A percentile compares a stretch with the other conserved stretches of the same genome.
These are phyloP conservation scores for Limnothrissa miodon DNA, from an alignment of 2,113 vertebrate species.

Conservation along the genomic window DNA sequence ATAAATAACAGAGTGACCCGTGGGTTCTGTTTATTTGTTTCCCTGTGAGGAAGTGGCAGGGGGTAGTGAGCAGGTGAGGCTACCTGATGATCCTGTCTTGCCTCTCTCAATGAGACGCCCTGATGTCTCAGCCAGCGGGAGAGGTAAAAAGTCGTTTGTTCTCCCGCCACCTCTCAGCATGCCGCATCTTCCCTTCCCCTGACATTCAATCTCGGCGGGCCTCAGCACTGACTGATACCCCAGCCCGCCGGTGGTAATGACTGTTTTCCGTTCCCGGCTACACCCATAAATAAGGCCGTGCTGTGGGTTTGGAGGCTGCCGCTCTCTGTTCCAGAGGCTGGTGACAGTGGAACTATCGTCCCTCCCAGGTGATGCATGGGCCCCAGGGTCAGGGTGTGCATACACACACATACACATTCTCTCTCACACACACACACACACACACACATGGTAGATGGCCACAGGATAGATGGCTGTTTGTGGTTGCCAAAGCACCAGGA, in stretches of 20 bases:
- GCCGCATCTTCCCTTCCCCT: not conserved
- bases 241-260: conserved; percentile 55
- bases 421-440: not conserved
- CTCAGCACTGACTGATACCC: conserved; percentile 43
- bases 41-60: not conserved
- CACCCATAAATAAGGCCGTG: conserved; percentile 24
- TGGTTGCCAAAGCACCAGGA: not conserved
- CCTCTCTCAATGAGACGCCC: not conserved
- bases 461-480: conserved; percentile 35
- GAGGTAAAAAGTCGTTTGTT: not conserved
- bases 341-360: conserved; percentile 20
- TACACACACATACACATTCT: not conserved
- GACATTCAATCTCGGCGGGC: conserved; percentile 55
- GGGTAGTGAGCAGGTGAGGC: not conserved
- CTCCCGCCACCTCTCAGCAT: not conserved
- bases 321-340: conserved; percentile 20
- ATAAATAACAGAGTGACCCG: not conserved
- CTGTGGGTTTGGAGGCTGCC: conserved; percentile 16
- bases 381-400: not conserved
- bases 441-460: not conserved
- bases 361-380: conserved; percentile 33
- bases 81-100: conserved; percentile 3
- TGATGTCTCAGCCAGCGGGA: not conserved
- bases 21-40: not conserved
- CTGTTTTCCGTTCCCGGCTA: conserved; percentile 51